These are phyloP conservation scores for Ptyas mucosa DNA, from an alignment of 2,113 vertebrate species.

Conservation along the genomic window DNA sequence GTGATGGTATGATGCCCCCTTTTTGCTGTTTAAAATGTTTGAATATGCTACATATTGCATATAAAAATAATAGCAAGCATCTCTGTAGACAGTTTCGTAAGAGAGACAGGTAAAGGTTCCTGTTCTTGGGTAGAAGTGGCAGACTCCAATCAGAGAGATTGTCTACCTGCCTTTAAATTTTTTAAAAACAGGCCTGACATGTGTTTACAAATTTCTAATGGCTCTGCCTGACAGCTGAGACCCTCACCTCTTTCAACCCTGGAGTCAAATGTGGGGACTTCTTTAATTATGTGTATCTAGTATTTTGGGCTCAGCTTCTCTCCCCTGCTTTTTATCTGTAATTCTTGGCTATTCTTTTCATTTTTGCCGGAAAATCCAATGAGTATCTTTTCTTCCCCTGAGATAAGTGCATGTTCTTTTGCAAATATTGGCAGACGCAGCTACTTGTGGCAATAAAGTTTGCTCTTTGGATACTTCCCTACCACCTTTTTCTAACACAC, in stretches of 20 bases:
- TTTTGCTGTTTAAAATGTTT: neutral
- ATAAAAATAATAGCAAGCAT: neutral
- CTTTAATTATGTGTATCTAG: neutral
- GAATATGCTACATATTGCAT: neutral
- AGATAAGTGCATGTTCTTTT: neutral
- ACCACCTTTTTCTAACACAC: neutral
- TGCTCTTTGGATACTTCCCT: neutral
- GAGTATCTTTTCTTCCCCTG: fast-evolving
- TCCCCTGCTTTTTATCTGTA: neutral
- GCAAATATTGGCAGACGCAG: neutral
- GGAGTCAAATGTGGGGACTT: neutral
- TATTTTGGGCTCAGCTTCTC: neutral
- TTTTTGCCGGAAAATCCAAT: neutral
- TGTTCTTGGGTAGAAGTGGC: slow-evolving; percentile 15
- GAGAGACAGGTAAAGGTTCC: neutral
- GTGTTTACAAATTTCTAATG: neutral
- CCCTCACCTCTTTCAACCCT: neutral
- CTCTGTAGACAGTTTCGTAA: neutral
- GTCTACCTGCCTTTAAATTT: neutral
- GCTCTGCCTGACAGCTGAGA: neutral
- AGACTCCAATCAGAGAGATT: neutral
- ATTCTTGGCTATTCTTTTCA: slow-evolving; percentile 6
- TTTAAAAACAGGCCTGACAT: neutral
- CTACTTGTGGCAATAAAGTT: neutral
- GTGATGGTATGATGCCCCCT: neutral